Evolutionary conservation across 2,113 vertebrate species (phyloP), one percentile per base, ranked within the genome.

Genomic region (Hippotragus niger): DNA sequence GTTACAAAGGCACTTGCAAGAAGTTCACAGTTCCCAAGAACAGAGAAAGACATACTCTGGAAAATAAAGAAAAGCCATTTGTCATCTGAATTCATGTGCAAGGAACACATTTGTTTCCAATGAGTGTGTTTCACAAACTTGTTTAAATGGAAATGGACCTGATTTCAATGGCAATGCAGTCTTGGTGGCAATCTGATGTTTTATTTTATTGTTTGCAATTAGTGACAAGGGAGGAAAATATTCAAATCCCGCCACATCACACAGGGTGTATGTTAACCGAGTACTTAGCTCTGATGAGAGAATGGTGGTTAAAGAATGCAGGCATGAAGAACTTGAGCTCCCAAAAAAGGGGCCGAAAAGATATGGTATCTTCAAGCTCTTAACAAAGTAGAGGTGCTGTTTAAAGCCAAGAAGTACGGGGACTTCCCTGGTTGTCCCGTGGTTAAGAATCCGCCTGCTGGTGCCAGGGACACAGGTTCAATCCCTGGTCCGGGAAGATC

Each of bases 141-240:
- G 95, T 96, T 97, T 97, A 95, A 95, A 97, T 97, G 92, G 96
- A 98, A 98, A 97, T 96, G 50, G 97, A 97, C 95, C 97, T 98
- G 94, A 94, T 98, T 98, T 97, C 81, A 95, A 91, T 40, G 52
- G 83, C 83, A 94, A 78, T 90, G 64, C 52, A 85, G 81, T 87
- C 94, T 97, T 78, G 62, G 83, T 93, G 78, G 96, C 89, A 97
- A 97, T 95, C 91, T 89, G 74, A 97, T 97, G 91, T 84, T 98
- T 97, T 94, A 92, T 98, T 98, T 97, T 97, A 97, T 97, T 97
- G 96, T 96, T 96, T 97, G 96, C 94, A 98, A 98, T 97, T 97
- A 98, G 97, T 94, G 95, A 92, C 96, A 78, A 97, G 91, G 55
- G 52, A 96, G 53, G 60, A 81, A 98, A 92, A 94, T 97, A 93